These are phyloP conservation scores for Tillus elongatus DNA, from an alignment of 2,888 invertebrate genomes.

Conservation along the genomic window DNA sequence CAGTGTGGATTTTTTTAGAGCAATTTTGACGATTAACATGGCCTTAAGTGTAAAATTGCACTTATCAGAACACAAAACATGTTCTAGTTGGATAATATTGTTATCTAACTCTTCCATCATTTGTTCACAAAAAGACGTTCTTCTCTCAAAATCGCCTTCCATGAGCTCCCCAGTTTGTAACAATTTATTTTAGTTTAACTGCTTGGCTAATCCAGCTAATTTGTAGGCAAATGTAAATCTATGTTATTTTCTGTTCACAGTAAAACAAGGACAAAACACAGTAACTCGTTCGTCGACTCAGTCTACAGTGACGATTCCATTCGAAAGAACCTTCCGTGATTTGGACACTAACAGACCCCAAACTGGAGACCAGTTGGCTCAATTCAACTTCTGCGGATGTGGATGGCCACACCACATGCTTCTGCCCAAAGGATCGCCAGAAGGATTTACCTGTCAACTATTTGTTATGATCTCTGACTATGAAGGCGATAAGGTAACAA, in stretches of 20 bases:
- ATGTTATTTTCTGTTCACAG: slow-evolving; percentile 35
- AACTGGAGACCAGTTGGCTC: slow-evolving; percentile 43
- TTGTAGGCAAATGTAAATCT: not conserved
- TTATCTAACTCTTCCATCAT: too few species aligned
- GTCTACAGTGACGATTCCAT: slow-evolving; percentile 74
- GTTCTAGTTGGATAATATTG: too few species aligned
- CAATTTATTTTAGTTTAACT: too few species aligned
- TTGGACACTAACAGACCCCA: slow-evolving; percentile 52
- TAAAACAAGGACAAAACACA: slow-evolving; percentile 56
- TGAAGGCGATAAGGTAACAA: slow-evolving; percentile 56
- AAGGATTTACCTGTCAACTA: slow-evolving; percentile 58
- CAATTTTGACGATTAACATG: too few species aligned
- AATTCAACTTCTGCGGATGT: slow-evolving; percentile 76
- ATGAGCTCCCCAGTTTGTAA: too few species aligned
- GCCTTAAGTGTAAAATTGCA: too few species aligned
- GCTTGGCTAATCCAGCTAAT: too few species aligned
- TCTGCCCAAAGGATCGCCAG: slow-evolving; percentile 57
- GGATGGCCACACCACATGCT: slow-evolving; percentile 81
- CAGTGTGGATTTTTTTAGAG: too few species aligned
- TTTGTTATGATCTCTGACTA: slow-evolving; percentile 72
- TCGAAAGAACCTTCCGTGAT: slow-evolving; percentile 68
- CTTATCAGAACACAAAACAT: too few species aligned
- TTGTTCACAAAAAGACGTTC: too few species aligned
- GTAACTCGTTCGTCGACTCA: slow-evolving; percentile 57
- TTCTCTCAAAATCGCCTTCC: too few species aligned